A percentile compares a stretch with the other conserved stretches of the same genome.
Conservation (phyloP, 30 jellyfish, hydroid and myxozoan species). For the Chrysaora quinquecirrha region DNA sequence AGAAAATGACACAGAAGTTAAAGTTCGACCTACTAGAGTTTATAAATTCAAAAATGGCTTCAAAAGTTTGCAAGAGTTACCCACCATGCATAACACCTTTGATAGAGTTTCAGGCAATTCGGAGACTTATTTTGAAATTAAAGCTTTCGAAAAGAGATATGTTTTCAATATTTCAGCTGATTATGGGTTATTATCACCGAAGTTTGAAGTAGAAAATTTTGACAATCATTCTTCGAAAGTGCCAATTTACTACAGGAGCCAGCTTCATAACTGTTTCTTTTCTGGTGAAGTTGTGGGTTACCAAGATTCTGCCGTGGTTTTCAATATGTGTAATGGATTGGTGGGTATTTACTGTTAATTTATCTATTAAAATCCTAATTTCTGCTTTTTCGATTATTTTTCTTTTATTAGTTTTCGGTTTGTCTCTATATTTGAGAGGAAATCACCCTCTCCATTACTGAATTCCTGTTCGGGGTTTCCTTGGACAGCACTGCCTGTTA, state of each 20-base stretch:
- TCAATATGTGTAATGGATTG: conserved; percentile 84
- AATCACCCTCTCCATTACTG: too few species aligned
- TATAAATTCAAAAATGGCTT: background rate
- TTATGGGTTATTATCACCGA: conserved; percentile 1
- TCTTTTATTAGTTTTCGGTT: too few species aligned
- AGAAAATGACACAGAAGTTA: background rate
- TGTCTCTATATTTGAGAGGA: too few species aligned
- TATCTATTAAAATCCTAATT: background rate
- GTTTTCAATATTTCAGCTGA: background rate
- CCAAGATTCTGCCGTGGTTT: conserved; percentile 66
- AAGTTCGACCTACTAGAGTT: background rate
- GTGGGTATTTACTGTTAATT: conserved; percentile 52
- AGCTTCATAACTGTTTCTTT: conserved; percentile 45
- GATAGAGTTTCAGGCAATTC: background rate
- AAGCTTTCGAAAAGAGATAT: background rate
- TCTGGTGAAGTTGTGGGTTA: conserved; percentile 65
- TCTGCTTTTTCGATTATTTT: background rate
- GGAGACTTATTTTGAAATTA: background rate
- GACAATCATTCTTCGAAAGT: background rate
- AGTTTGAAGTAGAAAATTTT: background rate
- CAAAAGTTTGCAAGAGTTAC: background rate
- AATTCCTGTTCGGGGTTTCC: background rate
- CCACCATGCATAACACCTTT: background rate
- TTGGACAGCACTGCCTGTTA: too few species aligned
- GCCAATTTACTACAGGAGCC: background rate